Evolutionary conservation across 2,888 invertebrate genomes (phyloP).

Genomic region (Eutolmus rufibarbis): DNA sequence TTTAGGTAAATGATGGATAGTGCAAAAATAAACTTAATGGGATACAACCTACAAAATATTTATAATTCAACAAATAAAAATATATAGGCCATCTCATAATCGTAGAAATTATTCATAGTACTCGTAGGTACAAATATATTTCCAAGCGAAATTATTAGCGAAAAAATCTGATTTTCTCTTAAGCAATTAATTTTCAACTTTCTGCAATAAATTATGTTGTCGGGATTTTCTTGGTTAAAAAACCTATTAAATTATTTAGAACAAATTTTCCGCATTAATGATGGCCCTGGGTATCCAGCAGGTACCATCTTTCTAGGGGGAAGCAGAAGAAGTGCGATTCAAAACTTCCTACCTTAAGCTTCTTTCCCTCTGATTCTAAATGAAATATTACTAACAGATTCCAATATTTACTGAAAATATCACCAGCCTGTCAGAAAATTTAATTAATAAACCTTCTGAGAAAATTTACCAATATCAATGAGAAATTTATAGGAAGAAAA

Average conservation of each 20-base stretch:
- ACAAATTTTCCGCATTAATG: neutral
- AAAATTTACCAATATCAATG: slow-evolving; percentile 27
- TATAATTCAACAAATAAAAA: neutral
- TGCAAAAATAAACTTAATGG: no score
- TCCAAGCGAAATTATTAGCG: neutral
- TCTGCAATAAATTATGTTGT: neutral
- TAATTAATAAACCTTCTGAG: slow-evolving; percentile 24
- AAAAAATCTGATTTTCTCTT: neutral
- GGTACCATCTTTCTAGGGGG: neutral
- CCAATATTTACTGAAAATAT: slow-evolving; percentile 11
- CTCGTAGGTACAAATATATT: neutral
- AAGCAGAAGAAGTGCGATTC: neutral
- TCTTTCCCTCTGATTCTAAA: neutral
- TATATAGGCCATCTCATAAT: neutral
- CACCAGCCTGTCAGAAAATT: slow-evolving; percentile 9
- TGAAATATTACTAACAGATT: neutral
- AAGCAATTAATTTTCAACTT: neutral
- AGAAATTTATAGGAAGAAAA: neutral
- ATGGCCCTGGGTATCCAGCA: neutral
- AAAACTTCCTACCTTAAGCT: neutral
- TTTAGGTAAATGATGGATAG: no score
- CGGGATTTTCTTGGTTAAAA: neutral
- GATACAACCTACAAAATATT: no score
- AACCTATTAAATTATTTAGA: neutral
- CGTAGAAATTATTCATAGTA: neutral